Evolutionary conservation across 2,888 invertebrate genomes (phyloP), one percentile per base, ranked within the genome.

Genomic region (Temnothorax unifasciatus): DNA sequence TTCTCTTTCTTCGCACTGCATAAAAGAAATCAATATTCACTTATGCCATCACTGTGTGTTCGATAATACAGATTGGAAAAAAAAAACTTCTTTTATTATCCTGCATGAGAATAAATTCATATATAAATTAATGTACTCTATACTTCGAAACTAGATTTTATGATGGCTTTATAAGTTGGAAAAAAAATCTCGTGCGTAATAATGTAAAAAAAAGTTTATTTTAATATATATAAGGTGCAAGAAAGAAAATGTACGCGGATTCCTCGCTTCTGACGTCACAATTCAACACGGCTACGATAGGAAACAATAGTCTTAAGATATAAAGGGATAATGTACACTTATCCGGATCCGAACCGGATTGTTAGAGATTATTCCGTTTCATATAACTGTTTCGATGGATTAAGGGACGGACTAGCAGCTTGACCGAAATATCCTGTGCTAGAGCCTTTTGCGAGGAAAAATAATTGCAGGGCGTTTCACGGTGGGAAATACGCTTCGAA

Each of bases 371-470:
- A 61, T 57, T 71, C 52, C 34, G 47, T 38, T 18, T 76, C 11
- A 77, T 64, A 84, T n/a, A 88, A 83, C 38, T 41, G 54, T 83
- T 81, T 87, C 76, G 59, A 86, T 84, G 52, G 77, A 74, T 86
- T 66, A 81, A 90, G 86, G 90, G 87, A 89, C 88, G 88, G 90
- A 88, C 83, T 87, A 90, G 82, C 88, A 87, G 41, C 61, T 85
- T 86, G 76, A 88, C 74, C 84, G 83, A 77, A 57, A 38, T 75
- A 84, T 82, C 84, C 75, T 47, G 29, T 83, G 85, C 88, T 89
- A 83, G 85, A 89, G 59, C 66, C 38, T 68, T 41, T 66, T 25
- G 5, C 5, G 9, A 15, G 15, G 4, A 21, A 57, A 57, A 44
- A 57, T 13, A 69, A 69, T 29, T 50, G 15, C 44, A 5, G 15